Evolutionary conservation across 1,140 invertebrate species (phyloP).

Genomic region (Calliopsis andreniformis): DNA sequence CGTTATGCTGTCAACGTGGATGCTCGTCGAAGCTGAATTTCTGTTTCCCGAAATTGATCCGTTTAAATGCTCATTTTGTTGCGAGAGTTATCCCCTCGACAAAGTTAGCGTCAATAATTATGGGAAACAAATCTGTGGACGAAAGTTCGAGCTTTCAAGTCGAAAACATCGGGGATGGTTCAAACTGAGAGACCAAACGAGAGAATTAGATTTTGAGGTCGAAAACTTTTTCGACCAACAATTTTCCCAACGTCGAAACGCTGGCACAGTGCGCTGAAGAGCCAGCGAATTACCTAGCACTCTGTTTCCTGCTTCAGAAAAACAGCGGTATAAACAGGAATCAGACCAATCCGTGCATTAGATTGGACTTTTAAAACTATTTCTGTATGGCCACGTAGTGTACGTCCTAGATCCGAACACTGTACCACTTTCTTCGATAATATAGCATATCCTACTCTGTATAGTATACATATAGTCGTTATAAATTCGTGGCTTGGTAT

Average conservation of each 20-base stretch:
- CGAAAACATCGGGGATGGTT: neutral
- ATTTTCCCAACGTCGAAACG: neutral
- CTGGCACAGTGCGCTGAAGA: neutral
- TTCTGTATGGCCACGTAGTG: neutral
- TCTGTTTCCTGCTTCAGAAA: neutral
- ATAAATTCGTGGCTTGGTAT: no score
- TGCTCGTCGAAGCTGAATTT: neutral
- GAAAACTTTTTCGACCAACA: neutral
- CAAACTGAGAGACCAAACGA: neutral
- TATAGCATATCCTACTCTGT: no score
- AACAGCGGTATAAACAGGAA: conserved; percentile 12
- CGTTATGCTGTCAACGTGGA: neutral
- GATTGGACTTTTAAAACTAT: conserved; percentile 9
- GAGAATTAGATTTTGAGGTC: neutral
- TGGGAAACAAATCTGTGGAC: neutral
- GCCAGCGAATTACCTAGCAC: neutral
- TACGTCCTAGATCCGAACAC: neutral
- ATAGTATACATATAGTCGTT: no score
- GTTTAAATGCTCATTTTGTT: no score
- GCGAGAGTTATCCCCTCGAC: no score
- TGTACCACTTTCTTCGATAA: neutral
- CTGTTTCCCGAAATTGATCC: no score
- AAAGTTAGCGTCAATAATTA: no score
- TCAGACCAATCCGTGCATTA: neutral
- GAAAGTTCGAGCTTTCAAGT: neutral